These are phyloP conservation scores for Loxodonta africana DNA, from an alignment of 2,113 vertebrate genomes.

Conservation along the genomic window DNA sequence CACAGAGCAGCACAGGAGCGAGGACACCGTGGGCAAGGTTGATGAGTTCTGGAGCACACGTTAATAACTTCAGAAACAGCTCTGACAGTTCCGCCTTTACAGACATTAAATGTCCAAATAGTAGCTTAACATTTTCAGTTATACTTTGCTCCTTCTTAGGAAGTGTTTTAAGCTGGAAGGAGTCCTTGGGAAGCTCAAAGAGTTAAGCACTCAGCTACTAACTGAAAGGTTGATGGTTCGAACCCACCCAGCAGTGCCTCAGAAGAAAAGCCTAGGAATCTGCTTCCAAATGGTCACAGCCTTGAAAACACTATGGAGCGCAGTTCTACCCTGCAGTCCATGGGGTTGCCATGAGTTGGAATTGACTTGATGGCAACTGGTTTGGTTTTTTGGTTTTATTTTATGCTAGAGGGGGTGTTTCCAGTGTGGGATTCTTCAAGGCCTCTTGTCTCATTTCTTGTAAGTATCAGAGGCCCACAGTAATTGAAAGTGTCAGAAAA, in stretches of 20 bases:
- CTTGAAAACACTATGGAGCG: neutral
- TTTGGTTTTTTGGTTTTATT: neutral
- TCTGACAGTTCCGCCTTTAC: neutral
- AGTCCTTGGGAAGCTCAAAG: neutral
- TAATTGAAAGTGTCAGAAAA: neutral
- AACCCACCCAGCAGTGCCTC: neutral
- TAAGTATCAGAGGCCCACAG: neutral
- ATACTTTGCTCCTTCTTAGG: neutral
- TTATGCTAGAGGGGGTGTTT: neutral
- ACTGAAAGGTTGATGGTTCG: neutral
- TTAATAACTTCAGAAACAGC: neutral
- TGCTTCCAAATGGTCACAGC: neutral
- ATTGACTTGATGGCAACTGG: neutral
- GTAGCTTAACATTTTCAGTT: neutral
- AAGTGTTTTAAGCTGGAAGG: neutral
- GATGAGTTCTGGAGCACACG: accelerated
- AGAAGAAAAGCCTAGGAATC: neutral
- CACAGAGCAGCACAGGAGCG: neutral
- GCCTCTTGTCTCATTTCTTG: neutral
- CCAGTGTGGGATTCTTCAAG: neutral
- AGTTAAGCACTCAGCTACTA: neutral
- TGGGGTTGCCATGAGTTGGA: neutral
- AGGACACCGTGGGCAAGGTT: neutral
- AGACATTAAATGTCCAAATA: accelerated
- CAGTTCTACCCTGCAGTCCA: neutral